A percentile compares a stretch with the other conserved stretches of the same genome.
Evolutionary conservation across 1,140 invertebrate genomes (phyloP).

Genomic region (Sminthurides bifidus): DNA sequence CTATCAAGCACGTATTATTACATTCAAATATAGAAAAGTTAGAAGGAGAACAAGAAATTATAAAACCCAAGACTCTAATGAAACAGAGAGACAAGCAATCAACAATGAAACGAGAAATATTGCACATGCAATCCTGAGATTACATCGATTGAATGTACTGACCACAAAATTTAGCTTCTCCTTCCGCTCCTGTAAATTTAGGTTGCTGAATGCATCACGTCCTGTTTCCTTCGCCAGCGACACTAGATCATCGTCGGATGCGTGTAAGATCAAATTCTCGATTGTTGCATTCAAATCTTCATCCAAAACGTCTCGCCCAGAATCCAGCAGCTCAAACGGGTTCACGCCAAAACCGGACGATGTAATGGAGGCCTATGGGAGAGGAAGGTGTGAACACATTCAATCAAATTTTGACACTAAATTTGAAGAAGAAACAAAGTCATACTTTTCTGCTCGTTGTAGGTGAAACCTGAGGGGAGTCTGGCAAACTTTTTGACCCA

Average conservation of each 20-base stretch:
- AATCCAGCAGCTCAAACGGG: constrained; percentile 25
- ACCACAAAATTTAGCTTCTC: constrained; percentile 59
- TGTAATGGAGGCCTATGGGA: background rate
- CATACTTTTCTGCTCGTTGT: constrained; percentile 43
- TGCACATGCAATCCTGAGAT: no score
- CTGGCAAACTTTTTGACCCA: constrained; percentile 49
- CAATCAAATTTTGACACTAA: background rate
- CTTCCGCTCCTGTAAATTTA: constrained; percentile 48
- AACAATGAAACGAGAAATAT: no score
- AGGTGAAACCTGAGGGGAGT: constrained; percentile 60
- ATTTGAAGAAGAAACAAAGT: background rate
- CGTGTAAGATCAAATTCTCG: constrained; percentile 35
- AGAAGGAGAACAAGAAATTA: no score
- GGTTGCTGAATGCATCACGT: constrained; percentile 53
- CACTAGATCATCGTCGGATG: constrained; percentile 55
- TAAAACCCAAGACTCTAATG: no score
- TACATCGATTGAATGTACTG: constrained; percentile 33
- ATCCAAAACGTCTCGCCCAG: constrained; percentile 11
- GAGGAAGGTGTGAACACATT: background rate
- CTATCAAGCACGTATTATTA: background rate
- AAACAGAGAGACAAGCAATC: constrained; percentile 2
- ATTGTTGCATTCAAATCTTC: constrained; percentile 37
- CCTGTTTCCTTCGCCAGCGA: constrained; percentile 65
- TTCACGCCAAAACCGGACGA: constrained; percentile 6
- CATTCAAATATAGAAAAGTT: no score